phyloP scores from a whole-genome alignment of 2,888 invertebrate species.

The Ornithoptera priamus region DNA sequence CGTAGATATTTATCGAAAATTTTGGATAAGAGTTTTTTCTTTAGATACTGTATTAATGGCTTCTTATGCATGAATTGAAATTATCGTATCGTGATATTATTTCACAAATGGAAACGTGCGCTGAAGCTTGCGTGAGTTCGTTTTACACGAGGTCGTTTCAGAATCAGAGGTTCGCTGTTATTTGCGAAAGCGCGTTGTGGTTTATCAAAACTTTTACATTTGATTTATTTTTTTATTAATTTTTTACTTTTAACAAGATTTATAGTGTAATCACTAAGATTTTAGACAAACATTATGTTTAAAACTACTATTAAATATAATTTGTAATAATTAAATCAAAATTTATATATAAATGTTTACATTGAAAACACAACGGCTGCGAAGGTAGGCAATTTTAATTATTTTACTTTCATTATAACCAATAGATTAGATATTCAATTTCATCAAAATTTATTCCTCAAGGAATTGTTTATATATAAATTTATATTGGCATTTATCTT shows the following conservation, averaged over 20 bases:
- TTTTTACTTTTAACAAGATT: neutral
- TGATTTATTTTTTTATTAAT: neutral
- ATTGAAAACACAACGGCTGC: constrained; percentile 63
- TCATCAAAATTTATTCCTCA: neutral
- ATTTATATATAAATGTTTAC: constrained; percentile 67
- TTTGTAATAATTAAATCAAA: constrained; percentile 47
- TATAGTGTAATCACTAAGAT: neutral
- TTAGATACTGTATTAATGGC: too few species aligned
- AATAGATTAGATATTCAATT: neutral
- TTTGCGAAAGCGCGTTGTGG: constrained; percentile 44
- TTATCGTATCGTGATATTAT: constrained; percentile 30
- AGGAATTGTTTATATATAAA: too few species aligned
- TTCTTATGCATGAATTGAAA: neutral
- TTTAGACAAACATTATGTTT: neutral
- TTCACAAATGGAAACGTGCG: constrained; percentile 52
- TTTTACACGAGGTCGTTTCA: constrained; percentile 49
- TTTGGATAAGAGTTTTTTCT: too few species aligned
- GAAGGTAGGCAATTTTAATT: constrained; percentile 50
- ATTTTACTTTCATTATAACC: neutral
- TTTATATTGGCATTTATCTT: too few species aligned
- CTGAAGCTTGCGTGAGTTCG: constrained; percentile 49
- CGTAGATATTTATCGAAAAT: too few species aligned
- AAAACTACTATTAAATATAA: neutral
- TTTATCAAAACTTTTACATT: constrained; percentile 33
- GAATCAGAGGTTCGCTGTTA: constrained; percentile 55